Evolutionary conservation across 2,113 vertebrate species (phyloP).

Genomic region (Leuciscus idus): DNA sequence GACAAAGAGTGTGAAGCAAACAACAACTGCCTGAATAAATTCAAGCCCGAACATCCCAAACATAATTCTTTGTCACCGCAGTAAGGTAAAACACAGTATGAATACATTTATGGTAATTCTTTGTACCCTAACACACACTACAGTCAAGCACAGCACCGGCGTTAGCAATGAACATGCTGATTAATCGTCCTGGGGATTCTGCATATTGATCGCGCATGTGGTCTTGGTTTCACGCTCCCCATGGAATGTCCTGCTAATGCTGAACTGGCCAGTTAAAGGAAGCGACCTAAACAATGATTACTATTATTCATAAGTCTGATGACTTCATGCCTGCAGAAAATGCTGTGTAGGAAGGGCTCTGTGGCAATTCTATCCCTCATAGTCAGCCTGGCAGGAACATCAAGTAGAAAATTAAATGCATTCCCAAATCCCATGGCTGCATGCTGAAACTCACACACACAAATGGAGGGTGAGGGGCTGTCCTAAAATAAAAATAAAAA

Average conservation of each 20-base stretch:
- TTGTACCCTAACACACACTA: not conserved
- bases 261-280: slow-evolving; percentile 16
- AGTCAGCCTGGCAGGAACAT: slow-evolving; percentile 25
- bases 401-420: slow-evolving; percentile 19
- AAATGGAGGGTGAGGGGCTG: slow-evolving; percentile 26
- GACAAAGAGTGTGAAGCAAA: slow-evolving; percentile 23
- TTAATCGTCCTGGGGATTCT: not conserved
- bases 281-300: slow-evolving; percentile 40
- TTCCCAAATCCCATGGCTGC: slow-evolving; percentile 30
- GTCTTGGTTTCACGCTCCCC: not conserved
- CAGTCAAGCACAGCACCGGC: not conserved
- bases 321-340: slow-evolving; percentile 31
- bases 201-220: slow-evolving; percentile 17
- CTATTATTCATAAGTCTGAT: slow-evolving; percentile 45
- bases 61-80: slow-evolving; percentile 36
- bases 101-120: slow-evolving; percentile 12
- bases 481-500: slow-evolving; percentile 5
- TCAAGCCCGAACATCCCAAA: slow-evolving; percentile 23
- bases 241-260: slow-evolving; percentile 19
- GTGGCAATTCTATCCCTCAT: slow-evolving; percentile 40
- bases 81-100: not conserved
- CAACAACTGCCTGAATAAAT: not conserved
- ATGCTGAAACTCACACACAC: not conserved
- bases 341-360: slow-evolving; percentile 28
- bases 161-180: not conserved